A percentile compares a stretch with the other conserved stretches of the same genome.
phyloP scores from a whole-genome alignment of 2,888 invertebrate genomes.

The Hemithea aestivaria region DNA sequence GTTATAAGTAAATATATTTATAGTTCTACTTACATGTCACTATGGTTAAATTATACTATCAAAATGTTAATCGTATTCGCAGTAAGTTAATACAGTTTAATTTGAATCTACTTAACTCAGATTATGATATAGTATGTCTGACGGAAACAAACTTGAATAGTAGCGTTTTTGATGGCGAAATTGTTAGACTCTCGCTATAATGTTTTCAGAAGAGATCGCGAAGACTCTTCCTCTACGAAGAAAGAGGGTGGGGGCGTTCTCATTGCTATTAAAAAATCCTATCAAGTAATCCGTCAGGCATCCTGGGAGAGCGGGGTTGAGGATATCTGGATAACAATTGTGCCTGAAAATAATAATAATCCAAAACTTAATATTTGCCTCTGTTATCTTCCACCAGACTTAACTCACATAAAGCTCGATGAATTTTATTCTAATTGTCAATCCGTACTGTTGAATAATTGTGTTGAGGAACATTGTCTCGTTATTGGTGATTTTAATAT shows the following conservation, averaged over 20 bases:
- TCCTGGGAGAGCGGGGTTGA: slow-evolving; percentile 17
- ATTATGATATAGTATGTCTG: too few species aligned
- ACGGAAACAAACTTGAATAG: too few species aligned
- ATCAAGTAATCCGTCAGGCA: slow-evolving; percentile 13
- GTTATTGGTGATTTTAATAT: slow-evolving; percentile 7
- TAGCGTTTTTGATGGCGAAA: neutral
- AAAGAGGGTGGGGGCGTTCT: neutral
- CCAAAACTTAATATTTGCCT: slow-evolving; percentile 5
- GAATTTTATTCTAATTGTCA: slow-evolving; percentile 6
- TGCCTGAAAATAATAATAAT: neutral
- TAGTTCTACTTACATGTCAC: slow-evolving; percentile 1
- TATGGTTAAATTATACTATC: slow-evolving; percentile 6
- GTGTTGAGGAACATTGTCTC: slow-evolving; percentile 1
- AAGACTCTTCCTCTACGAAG: neutral
- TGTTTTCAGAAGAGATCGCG: too few species aligned
- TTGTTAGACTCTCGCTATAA: neutral
- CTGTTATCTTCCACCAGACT: slow-evolving; percentile 7
- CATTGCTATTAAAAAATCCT: slow-evolving; percentile 2
- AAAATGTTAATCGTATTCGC: slow-evolving; percentile 9
- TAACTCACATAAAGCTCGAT: neutral
- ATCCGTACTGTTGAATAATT: slow-evolving; percentile 1
- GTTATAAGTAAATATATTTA: too few species aligned
- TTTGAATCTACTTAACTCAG: too few species aligned
- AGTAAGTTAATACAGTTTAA: slow-evolving; percentile 8
- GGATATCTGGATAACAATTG: slow-evolving; percentile 12